Base-by-base conservation (phyloP, 2,888 invertebrate genomes). In the Minunthozetes semirufus region DNA sequence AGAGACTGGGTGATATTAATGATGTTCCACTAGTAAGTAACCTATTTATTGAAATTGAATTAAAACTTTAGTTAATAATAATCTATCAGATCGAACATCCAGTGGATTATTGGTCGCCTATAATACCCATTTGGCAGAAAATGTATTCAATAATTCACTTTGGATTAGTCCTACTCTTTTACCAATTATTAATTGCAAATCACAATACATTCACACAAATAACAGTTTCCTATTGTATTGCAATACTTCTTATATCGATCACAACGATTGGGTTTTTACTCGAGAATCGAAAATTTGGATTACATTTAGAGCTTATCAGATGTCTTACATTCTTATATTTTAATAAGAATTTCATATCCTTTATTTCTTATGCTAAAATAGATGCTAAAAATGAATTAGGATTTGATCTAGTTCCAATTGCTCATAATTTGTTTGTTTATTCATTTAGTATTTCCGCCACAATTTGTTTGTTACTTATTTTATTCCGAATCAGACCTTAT, bases 1-100 rank as follows among this genome's bases (percentile, higher is more conserved):
- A 89, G 0, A 84, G 93, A 78, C 86, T 91, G 0, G 93, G 93
- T 13, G 85, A 88, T n/a, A 88, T 89, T 66, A 88, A 88, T 73
- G 87, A 89, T 80, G 90, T 93, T 83, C 85, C 91, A 66, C 88
- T 91, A 80, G 92, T 92, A 6, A 74, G 46, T 46, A 66, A 19
- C 11, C 2, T 9, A 70, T 4, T 1, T 27, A 61, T 3, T 72
- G 29, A 19, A n/a, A 33, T 11, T 73, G 3, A 13, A 42, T 19
- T 42, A 22, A 48, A 63, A 19, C 9, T 25, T 68, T 46, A 11
- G 13, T 42, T 9, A 66, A 17, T 4, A 63, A 29, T 66, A 9
- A 61, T 27, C 1, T 33, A 13, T 2, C 46, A 76, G 76, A 59
- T 76, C 6, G 22, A 75, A 70, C 61, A 76, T 13, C 76, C 77